Base-by-base conservation (phyloP, 2,113 vertebrate genomes). In the Chaenogobius annularis region DNA sequence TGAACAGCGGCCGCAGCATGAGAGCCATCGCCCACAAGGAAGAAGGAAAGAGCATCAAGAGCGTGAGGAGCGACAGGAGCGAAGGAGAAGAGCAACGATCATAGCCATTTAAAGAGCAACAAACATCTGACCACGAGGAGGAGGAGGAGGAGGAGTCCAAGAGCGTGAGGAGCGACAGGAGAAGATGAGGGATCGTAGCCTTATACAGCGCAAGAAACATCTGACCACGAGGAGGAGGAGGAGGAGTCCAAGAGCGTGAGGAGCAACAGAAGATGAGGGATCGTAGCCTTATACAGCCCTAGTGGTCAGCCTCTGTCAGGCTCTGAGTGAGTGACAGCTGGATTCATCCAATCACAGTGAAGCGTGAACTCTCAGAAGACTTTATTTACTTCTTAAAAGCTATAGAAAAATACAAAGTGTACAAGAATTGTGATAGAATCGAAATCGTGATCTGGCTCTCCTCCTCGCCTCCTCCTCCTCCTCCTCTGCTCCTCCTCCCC, bases 1-100 rank as follows among this genome's bases (percentile, higher is more conserved):
- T 98, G 94, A 97, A 97, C 63, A 94, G 94, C 89, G 95, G 94
- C 82, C 81, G 71, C 71, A 96, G 96, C 89, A 96, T 94, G 52
- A 89, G 95, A 80, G 96, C 94, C 90, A 93, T 94, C 22, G 74
- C 73, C 15, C 19, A 70, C 95, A 78, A 95, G 94, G 78, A 95
- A 95, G 90, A 72, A 48, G 69, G 26, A 71, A 94, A 94, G 92
- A 95, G 97, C 86, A 94, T 93, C 3, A 35, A 3, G 23, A 35
- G 58, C 85, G 94, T 93, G 14, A 35, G 14, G 26, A 61, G 56
- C 56, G 13, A 31, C 67, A 96, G 54, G 95, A 93, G 96, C 95
- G 92, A 94, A 92, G 94, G 88, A 90, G 8, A 87, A 79, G 9
- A 88, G 81, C 46, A 88, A 83, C 81, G 81, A 77, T 72, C 81